A percentile compares a stretch with the other conserved stretches of the same genome.
Conservation (phyloP, 2,888 invertebrate genomes). For the Ichneumoninae sp. region DNA sequence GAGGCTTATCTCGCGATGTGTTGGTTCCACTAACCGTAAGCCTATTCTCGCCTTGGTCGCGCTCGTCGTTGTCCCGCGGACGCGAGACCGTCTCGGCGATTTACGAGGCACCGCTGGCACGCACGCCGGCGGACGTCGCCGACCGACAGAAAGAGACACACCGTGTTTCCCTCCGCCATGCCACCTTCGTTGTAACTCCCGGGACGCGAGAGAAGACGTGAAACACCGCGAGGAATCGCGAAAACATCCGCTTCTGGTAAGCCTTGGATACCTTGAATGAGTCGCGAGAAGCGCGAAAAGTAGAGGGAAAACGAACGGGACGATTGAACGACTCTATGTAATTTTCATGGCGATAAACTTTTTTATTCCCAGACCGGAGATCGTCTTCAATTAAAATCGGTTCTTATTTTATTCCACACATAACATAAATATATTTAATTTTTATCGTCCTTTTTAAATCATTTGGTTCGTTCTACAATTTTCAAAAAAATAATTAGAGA, state of each 20-base stretch:
- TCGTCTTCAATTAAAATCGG: background rate
- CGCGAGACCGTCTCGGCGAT: slow-evolving; percentile 35
- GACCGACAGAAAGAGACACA: slow-evolving; percentile 47
- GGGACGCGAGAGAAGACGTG: slow-evolving; percentile 34
- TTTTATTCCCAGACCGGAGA: background rate
- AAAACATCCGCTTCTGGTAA: slow-evolving; percentile 28
- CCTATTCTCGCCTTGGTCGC: slow-evolving; percentile 20
- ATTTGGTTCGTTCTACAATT: background rate
- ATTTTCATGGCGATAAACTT: background rate
- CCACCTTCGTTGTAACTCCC: slow-evolving; percentile 23
- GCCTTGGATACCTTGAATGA: background rate
- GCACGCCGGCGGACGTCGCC: slow-evolving; percentile 50
- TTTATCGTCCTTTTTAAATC: background rate
- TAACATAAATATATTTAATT: background rate
- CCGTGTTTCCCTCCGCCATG: slow-evolving; percentile 1
- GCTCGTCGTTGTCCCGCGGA: slow-evolving; percentile 11
- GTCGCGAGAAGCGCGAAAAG: background rate
- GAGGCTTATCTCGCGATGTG: slow-evolving; percentile 15
- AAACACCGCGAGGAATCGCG: slow-evolving; percentile 37
- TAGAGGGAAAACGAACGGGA: background rate
- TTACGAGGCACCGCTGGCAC: slow-evolving; percentile 47
- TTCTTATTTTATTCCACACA: background rate
- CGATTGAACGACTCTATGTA: background rate
- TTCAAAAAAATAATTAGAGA: background rate
- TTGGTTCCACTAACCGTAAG: background rate